These are phyloP conservation scores for Columba janthina DNA, from an alignment of 2,113 vertebrate genomes.

Conservation along the genomic window DNA sequence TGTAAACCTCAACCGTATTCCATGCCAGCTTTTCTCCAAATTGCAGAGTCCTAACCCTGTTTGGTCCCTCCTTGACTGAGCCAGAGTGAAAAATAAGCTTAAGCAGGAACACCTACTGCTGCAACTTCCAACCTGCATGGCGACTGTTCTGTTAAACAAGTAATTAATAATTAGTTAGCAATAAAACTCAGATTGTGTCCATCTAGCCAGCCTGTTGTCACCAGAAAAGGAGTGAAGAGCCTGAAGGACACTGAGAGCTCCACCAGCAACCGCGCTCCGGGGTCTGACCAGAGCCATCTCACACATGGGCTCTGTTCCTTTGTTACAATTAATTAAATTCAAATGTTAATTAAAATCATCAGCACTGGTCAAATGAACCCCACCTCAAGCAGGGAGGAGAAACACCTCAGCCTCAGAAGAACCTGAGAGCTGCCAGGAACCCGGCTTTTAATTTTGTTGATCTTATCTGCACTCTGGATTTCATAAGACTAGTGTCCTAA, in stretches of 20 bases:
- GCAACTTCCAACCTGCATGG: neutral
- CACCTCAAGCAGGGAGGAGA: neutral
- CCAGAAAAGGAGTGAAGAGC: neutral
- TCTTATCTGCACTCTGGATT: neutral
- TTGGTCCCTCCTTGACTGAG: neutral
- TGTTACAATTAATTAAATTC: rapidly evolving
- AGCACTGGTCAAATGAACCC: neutral
- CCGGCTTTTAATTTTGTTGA: neutral
- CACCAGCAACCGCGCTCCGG: neutral
- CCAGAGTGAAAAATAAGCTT: neutral
- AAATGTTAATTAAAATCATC: neutral
- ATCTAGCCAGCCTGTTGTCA: neutral
- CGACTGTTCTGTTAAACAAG: neutral
- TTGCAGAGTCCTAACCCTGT: neutral
- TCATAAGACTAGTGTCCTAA: neutral
- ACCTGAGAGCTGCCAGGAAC: neutral
- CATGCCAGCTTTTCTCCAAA: neutral
- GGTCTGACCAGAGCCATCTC: neutral
- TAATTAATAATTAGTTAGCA: neutral
- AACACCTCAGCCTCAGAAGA: neutral
- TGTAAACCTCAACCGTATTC: neutral
- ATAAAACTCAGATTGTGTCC: neutral
- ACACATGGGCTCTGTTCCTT: neutral
- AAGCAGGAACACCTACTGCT: neutral
- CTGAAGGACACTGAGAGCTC: neutral